phyloP scores from a whole-genome alignment of 2,113 vertebrate species.

The Galeopterus variegatus region DNA sequence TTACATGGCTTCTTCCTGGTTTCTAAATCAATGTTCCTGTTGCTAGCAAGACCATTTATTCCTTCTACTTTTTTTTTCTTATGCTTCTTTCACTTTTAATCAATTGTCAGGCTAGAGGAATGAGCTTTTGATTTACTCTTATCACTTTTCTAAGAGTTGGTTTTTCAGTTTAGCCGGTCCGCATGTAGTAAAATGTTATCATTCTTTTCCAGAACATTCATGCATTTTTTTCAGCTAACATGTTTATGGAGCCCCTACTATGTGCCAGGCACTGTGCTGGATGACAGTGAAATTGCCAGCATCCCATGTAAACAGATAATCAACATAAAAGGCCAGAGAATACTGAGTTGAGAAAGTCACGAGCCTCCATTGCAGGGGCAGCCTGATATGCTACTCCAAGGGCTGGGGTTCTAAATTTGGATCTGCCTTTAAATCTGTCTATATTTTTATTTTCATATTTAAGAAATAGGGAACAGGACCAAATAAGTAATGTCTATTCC shows the following conservation, averaged over 20 bases:
- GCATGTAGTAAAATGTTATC: not conserved
- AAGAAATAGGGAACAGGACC: constrained; percentile 46
- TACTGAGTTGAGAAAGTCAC: not conserved
- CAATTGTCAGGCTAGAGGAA: constrained; percentile 57
- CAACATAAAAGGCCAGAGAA: constrained; percentile 11
- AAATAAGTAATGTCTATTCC: constrained; percentile 3
- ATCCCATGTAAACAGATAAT: not conserved
- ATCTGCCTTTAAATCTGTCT: constrained; percentile 34
- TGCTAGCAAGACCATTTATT: not conserved
- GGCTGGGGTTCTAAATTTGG: not conserved
- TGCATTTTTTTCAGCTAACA: not conserved
- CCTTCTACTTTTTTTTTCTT: constrained; percentile 26
- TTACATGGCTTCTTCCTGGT: not conserved
- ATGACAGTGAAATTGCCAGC: not conserved
- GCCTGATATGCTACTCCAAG: not conserved
- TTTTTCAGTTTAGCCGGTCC: constrained; percentile 15
- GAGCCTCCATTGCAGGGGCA: not conserved
- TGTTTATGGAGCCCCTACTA: not conserved
- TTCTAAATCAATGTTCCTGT: not conserved
- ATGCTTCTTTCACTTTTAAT: constrained; percentile 80
- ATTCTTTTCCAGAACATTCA: constrained; percentile 21
- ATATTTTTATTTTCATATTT: constrained; percentile 33
- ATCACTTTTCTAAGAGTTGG: constrained; percentile 10
- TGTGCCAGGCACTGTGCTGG: not conserved
- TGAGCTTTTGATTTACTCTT: constrained; percentile 75